Base-by-base conservation (phyloP, 2,797 vertebrate genomes). In the Cossypha niveicapilla region DNA sequence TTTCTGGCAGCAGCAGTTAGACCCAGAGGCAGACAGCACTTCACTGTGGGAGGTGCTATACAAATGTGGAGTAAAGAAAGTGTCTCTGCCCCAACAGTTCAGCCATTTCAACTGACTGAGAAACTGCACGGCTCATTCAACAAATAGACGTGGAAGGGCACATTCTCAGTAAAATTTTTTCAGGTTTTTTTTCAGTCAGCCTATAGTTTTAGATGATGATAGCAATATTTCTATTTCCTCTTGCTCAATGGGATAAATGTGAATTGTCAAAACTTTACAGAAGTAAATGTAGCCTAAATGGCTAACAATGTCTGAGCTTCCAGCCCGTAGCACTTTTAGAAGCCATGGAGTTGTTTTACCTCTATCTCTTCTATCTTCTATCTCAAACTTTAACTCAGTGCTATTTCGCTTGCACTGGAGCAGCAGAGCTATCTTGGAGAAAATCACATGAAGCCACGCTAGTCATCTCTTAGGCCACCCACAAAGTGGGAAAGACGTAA, bases 71-170 rank as follows among this genome's bases (percentile, higher is more conserved):
- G 53, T 18, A 58, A 57, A 80, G 82, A 82, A 81, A 68, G 8
- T 30, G n/a, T 21, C 62, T 34, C 58, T 78, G 28, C 13, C 42
- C n/a, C 70, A 68, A 53, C 17, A 67, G 28, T 28, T 87, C 39
- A 47, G 44, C 37, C 19, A 51, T 68, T 87, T 82, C 62, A 76
- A 32, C 34, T 42, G 41, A 21, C 27, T 47, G 56, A 37, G 63
- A 91, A 86, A 35, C n/a, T 5, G 13, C 7, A 67, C 22, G 57
- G 34, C 25, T 80, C 14, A 17, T 62, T 79, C 54, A 86, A 19
- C 22, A 56, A 68, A 47, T 0, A 0, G 4, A 8, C 0, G 0
- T 41, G 22, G 25, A 13, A 72, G 14, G n/a, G 3, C 13, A 82
- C 15, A 25, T 56, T 86, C 85, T 39, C 37, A 60, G 57, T 72